phyloP scores from a whole-genome alignment of 2,888 invertebrate species.

The Megaustenia siamemsis region DNA sequence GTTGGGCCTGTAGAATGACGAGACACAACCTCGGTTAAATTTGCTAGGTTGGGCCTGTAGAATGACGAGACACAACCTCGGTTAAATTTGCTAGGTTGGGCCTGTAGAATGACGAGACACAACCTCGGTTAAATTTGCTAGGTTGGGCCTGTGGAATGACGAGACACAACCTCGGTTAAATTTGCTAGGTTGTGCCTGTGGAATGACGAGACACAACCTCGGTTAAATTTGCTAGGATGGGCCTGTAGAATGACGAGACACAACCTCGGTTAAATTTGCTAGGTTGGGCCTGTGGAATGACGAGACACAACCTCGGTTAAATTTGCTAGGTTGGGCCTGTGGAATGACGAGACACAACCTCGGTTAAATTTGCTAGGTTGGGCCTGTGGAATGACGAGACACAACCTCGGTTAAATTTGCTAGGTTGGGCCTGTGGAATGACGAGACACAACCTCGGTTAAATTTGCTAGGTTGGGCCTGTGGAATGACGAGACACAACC shows the following conservation, averaged over 20 bases:
- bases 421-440: slow-evolving; percentile 60
- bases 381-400: slow-evolving; percentile 60
- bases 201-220: slow-evolving; percentile 86
- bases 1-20: slow-evolving; percentile 59
- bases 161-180: slow-evolving; percentile 97
- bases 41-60: slow-evolving; percentile 62
- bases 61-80: slow-evolving; percentile 87
- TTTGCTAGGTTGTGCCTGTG: slow-evolving; percentile 62
- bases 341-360: slow-evolving; percentile 84
- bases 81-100: slow-evolving; percentile 85
- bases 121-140: slow-evolving; percentile 90
- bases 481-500: slow-evolving; percentile 84
- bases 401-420: slow-evolving; percentile 91
- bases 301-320: slow-evolving; percentile 96
- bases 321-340: slow-evolving; percentile 79
- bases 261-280: slow-evolving; percentile 91
- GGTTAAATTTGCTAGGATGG: slow-evolving; percentile 85
- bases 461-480: slow-evolving; percentile 82
- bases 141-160: slow-evolving; percentile 60
- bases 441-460: slow-evolving; percentile 95
- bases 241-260: slow-evolving; percentile 61
- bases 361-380: slow-evolving; percentile 86
- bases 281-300: slow-evolving; percentile 60
- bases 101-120: slow-evolving; percentile 61
- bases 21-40: slow-evolving; percentile 96